phyloP scores from a whole-genome alignment of 2,888 invertebrate genomes.

The Leuctra nigra region DNA sequence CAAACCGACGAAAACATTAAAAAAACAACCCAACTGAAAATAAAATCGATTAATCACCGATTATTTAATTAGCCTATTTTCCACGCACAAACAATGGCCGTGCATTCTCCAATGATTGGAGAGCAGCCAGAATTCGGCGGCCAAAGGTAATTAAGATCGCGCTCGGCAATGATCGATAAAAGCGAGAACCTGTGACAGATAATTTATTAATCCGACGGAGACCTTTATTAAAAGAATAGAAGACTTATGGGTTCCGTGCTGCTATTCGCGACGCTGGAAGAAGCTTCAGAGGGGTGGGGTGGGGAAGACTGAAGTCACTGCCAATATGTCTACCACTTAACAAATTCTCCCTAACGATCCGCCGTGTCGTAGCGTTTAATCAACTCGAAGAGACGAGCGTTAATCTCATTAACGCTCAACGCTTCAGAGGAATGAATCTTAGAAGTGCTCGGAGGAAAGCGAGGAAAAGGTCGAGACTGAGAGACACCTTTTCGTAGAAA shows the following conservation, averaged over 20 bases:
- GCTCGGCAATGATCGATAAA: conserved; percentile 14
- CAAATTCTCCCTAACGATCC: conserved; percentile 21
- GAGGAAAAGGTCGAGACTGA: conserved; percentile 3
- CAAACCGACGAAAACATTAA: not conserved
- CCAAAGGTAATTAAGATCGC: conserved; percentile 23
- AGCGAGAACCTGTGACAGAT: conserved; percentile 29
- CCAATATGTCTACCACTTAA: conserved; percentile 23
- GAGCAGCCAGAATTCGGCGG: not conserved
- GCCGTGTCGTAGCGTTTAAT: conserved; percentile 19
- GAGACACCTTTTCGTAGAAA: not conserved
- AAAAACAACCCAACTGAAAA: conserved; percentile 1
- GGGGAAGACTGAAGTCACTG: conserved; percentile 14
- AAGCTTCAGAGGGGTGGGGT: not conserved
- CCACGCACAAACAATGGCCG: conserved; percentile 10
- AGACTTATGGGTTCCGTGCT: conserved; percentile 42
- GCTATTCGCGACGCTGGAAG: conserved; percentile 10
- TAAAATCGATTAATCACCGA: conserved; percentile 9
- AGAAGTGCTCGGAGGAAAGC: not conserved
- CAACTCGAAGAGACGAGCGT: conserved; percentile 12
- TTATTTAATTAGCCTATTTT: conserved; percentile 14
- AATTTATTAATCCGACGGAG: conserved; percentile 42
- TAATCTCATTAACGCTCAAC: conserved; percentile 25
- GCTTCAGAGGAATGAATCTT: conserved; percentile 7
- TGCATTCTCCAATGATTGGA: conserved; percentile 2
- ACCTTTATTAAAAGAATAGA: conserved; percentile 47